Evolutionary conservation across 2,113 vertebrate genomes (phyloP).

Genomic region (Oreochromis spilurus): DNA sequence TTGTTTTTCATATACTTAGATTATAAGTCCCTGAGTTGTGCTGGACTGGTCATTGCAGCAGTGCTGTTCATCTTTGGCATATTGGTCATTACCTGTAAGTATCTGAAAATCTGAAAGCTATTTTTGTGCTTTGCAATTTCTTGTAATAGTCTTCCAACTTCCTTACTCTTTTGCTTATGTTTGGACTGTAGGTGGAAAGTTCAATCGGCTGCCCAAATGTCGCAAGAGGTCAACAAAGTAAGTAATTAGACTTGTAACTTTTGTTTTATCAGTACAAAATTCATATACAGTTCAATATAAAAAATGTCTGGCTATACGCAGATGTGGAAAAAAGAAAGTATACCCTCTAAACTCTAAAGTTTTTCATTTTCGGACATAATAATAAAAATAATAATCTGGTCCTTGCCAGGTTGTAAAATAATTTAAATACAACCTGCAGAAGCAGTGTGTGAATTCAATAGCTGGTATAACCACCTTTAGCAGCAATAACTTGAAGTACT

Average conservation of each 20-base stretch:
- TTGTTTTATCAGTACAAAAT: not conserved
- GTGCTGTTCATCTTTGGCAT: conserved; percentile 69
- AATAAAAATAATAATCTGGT: not conserved
- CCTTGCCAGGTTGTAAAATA: not conserved
- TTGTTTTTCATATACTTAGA: conserved; percentile 34
- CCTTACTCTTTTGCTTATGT: not conserved
- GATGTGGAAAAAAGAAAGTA: not conserved
- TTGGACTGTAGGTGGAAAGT: conserved; percentile 42
- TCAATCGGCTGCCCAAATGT: conserved; percentile 42
- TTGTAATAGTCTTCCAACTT: not conserved
- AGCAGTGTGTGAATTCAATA: not conserved
- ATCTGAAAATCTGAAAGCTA: not conserved
- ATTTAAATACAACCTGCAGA: not conserved
- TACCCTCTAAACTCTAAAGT: not conserved
- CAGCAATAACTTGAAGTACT: not conserved
- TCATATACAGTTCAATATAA: not conserved
- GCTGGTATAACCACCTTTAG: not conserved
- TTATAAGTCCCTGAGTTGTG: conserved; percentile 38
- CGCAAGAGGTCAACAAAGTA: conserved; percentile 44
- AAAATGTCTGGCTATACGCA: not conserved
- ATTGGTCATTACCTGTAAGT: conserved; percentile 71
- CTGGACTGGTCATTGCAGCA: conserved; percentile 60
- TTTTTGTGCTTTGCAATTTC: not conserved
- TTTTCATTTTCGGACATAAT: not conserved
- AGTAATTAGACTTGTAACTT: not conserved